phyloP scores from a whole-genome alignment of 2,797 vertebrate species.

The Acanthurus tractus region DNA sequence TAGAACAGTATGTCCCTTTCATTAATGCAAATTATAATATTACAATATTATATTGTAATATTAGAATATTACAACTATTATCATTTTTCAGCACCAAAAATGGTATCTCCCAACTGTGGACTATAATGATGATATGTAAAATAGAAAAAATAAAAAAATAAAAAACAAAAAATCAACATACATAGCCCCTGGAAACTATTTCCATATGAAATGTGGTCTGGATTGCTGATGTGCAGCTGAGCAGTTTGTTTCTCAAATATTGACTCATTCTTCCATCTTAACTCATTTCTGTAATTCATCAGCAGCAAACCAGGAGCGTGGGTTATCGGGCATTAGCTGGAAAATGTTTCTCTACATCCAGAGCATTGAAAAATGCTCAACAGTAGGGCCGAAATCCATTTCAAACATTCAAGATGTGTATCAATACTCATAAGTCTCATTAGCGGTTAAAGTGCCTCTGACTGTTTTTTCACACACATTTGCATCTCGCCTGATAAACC shows the following conservation, averaged over 20 bases:
- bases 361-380: constrained; percentile 26
- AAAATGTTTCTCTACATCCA: constrained; percentile 18
- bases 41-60: too few relatives aligned
- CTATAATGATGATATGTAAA: not conserved
- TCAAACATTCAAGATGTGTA: constrained; percentile 33
- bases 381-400: constrained; percentile 40
- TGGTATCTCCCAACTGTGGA: too few relatives aligned
- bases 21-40: too few relatives aligned
- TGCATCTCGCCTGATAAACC: constrained; percentile 41
- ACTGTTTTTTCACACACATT: constrained; percentile 42
- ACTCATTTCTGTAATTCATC: constrained; percentile 30
- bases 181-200: not conserved
- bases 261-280: constrained; percentile 49
- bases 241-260: constrained; percentile 28
- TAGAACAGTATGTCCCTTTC: too few relatives aligned
- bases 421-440: constrained; percentile 53
- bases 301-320: constrained; percentile 34
- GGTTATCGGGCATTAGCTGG: constrained; percentile 30
- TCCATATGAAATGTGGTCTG: constrained; percentile 27
- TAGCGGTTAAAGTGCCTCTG: constrained; percentile 43
- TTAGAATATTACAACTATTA: too few relatives aligned
- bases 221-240: constrained; percentile 42
- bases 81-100: too few relatives aligned
- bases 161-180: not conserved
- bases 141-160: not conserved